Base-by-base conservation (phyloP, 1,140 invertebrate species). In the Drosophila pandora region DNA sequence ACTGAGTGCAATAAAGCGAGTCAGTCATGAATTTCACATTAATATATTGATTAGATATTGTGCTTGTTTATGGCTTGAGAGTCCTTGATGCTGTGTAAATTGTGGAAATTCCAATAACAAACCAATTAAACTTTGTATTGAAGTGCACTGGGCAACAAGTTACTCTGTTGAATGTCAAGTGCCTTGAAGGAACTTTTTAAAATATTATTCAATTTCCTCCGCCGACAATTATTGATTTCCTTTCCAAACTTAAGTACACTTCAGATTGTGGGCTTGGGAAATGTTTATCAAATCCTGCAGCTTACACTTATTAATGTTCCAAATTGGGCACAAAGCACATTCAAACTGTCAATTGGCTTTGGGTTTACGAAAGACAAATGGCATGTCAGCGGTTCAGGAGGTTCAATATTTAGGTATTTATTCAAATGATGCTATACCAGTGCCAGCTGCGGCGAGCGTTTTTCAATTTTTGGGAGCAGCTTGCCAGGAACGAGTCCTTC, bases 391-490 rank as follows among this genome's bases (percentile, higher is more conserved):
- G 49, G 53, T 3, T 39, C n/a, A n/a, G 30, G 25, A 39, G 58
- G 28, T 63, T 65, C 32, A 49, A 65, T 43, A 63, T 21, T 39
- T 30, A 59, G 22, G 39, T 49, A 67, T 64, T 64, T 62, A 45
- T 52, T 67, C 23, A 25, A 25, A 34, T 10, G 13, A 13, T 49
- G 32, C 30, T n/a, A 12, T 17, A 30, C 30, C 7, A 63, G 59
- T 10, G 25, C 34, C 63, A 64, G 45, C 63, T 67, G 63, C 54
- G 50, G 68, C 61, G 62, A 67, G 68, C 61, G 37, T 72, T 61
- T 61, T 48, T 39, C 68, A 41, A 41, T 41, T 41, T 41, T 41
- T 32, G 32, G 32, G 8, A 32, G 32, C 32, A 32, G 32, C 8
- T 32, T 28, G 34, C 9, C 34, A 37, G 34, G 39, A 62, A 13